Conservation (phyloP, 2,888 invertebrate genomes). For the Trichogramma evanescens region DNA sequence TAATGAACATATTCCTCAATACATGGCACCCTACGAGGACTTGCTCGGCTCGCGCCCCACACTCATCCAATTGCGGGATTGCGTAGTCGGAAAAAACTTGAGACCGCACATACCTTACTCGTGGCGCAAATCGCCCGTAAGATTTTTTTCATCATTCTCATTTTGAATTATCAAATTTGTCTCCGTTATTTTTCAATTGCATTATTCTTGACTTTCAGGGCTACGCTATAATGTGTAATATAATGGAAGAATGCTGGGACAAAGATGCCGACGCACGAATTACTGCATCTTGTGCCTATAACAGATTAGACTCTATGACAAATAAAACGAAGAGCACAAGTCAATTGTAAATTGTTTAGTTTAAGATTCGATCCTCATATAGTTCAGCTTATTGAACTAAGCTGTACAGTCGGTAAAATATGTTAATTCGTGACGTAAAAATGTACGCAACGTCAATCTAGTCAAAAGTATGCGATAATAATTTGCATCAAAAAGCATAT, state of each 20-base stretch:
- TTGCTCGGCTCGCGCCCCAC: slow-evolving; percentile 86
- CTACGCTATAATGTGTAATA: not conserved
- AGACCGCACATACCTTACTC: slow-evolving; percentile 74
- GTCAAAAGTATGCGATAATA: no score
- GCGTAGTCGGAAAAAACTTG: slow-evolving; percentile 84
- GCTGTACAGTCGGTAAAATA: no score
- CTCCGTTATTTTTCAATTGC: not conserved
- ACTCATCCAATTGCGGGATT: slow-evolving; percentile 90
- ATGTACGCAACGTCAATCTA: no score
- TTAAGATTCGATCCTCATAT: no score
- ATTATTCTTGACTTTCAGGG: not conserved
- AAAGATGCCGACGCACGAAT: slow-evolving; percentile 6
- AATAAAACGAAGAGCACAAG: not conserved
- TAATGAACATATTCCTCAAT: slow-evolving; percentile 50
- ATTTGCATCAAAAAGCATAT: no score
- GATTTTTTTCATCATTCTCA: slow-evolving; percentile 24
- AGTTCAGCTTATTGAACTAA: no score
- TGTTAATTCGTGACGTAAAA: no score
- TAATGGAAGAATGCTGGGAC: slow-evolving; percentile 12
- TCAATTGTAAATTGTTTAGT: no score
- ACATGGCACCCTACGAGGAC: slow-evolving; percentile 84
- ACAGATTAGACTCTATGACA: not conserved
- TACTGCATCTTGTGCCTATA: not conserved
- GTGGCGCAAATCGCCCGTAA: slow-evolving; percentile 79
- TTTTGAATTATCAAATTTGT: not conserved